phyloP scores from a whole-genome alignment of 2,888 invertebrate genomes.

The Tenthredo notha region DNA sequence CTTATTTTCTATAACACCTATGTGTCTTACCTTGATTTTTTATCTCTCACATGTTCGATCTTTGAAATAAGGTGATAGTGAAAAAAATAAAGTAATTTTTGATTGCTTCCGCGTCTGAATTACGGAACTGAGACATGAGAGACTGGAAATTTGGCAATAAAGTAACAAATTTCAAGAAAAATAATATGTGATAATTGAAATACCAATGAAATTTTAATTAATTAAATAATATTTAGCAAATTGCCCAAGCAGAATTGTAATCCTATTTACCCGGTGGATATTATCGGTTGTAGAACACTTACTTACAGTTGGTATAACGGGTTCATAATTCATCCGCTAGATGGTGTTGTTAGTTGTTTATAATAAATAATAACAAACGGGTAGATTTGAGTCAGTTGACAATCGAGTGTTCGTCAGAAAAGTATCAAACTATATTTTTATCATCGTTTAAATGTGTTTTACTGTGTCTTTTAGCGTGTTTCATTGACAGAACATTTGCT shows the following conservation, averaged over 20 bases:
- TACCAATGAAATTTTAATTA: background rate
- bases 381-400: background rate
- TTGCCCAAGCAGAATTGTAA: background rate
- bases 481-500: too few relatives aligned
- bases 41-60: too few relatives aligned
- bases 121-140: background rate
- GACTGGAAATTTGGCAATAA: background rate
- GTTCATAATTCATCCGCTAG: background rate
- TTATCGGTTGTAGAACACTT: constrained; percentile 3
- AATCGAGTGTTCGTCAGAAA: background rate
- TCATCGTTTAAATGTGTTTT: background rate
- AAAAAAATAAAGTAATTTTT: background rate
- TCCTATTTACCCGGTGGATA: background rate
- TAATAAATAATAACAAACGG: background rate
- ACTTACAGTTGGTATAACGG: background rate
- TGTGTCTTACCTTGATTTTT: too few relatives aligned
- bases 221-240: too few relatives aligned
- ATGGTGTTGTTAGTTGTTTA: background rate
- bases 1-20: too few relatives aligned
- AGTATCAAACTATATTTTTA: background rate
- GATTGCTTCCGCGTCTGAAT: background rate
- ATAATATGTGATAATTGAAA: too few relatives aligned
- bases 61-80: too few relatives aligned
- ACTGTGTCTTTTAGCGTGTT: too few relatives aligned
- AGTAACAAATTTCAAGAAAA: background rate